Evolutionary conservation across 1,140 invertebrate species (phyloP).

Genomic region (Philopotamus ludificatus): DNA sequence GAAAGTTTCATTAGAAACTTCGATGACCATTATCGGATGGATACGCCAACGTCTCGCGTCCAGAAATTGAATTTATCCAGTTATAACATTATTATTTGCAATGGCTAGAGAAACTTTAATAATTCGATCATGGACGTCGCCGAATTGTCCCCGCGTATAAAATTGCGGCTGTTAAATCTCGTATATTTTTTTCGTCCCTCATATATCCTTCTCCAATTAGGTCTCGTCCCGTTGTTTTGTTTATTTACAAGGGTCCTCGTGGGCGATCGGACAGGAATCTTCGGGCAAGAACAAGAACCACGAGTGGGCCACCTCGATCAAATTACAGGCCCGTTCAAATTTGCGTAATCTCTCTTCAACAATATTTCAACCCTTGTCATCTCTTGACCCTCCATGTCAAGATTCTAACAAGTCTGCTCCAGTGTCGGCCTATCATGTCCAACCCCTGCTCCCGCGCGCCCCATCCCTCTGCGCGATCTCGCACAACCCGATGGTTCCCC

Average conservation of each 20-base stretch:
- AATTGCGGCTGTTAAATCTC: background rate
- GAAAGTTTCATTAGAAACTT: too few species aligned
- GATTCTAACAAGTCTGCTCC: slow-evolving; percentile 26
- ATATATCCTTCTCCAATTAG: too few species aligned
- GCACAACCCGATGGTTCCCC: too few species aligned
- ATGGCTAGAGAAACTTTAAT: too few species aligned
- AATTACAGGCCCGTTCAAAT: slow-evolving; percentile 28
- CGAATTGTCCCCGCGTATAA: too few species aligned
- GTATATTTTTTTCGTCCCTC: background rate
- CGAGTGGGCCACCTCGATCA: slow-evolving; percentile 19
- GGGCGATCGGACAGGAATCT: background rate
- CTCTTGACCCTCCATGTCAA: slow-evolving; percentile 29
- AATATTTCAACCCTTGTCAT: slow-evolving; percentile 32
- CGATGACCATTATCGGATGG: too few species aligned
- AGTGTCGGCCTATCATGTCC: slow-evolving; percentile 17
- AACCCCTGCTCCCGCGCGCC: background rate
- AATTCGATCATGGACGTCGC: too few species aligned
- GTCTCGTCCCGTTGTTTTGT: background rate
- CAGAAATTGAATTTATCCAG: too few species aligned
- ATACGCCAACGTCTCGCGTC: too few species aligned
- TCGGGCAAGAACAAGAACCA: slow-evolving; percentile 12
- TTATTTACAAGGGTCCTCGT: background rate
- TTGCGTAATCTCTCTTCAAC: slow-evolving; percentile 28
- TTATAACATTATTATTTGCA: too few species aligned
- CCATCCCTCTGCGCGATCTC: too few species aligned